These are phyloP conservation scores for Enteromius viviparus DNA, from an alignment of 2,797 vertebrate genomes.

Conservation along the genomic window DNA sequence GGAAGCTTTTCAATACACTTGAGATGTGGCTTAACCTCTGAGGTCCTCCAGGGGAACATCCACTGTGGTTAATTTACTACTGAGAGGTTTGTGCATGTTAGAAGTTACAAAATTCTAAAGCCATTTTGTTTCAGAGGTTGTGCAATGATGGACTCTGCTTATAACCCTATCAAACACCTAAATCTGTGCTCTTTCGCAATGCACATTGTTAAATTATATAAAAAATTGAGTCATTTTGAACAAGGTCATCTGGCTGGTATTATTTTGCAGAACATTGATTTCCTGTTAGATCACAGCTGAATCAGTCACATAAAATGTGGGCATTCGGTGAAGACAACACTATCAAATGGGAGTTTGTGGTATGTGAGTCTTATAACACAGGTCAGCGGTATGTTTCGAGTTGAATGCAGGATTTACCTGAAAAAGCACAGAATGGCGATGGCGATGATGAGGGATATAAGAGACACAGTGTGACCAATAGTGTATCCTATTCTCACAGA, in stretches of 20 bases:
- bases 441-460: constrained; percentile 85
- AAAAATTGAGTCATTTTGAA: not conserved
- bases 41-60: not conserved
- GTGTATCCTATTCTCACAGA: constrained; percentile 92
- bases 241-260: constrained; percentile 25
- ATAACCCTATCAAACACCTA: not conserved
- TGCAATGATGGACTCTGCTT: not conserved
- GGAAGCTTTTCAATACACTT: constrained; percentile 42
- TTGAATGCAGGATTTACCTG: constrained; percentile 68
- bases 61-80: not conserved
- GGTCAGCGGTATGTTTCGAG: not conserved
- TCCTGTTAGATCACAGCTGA: not conserved
- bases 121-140: not conserved
- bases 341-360: not conserved
- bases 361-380: not conserved
- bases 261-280: constrained; percentile 9
- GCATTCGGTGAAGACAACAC: constrained; percentile 4
- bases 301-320: not conserved
- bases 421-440: constrained; percentile 82
- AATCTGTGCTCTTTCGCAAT: not conserved
- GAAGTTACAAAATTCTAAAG: not conserved
- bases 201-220: constrained; percentile 11
- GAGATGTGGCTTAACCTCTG: constrained; percentile 24
- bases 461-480: constrained; percentile 90
- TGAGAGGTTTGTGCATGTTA: constrained; percentile 9